These are phyloP conservation scores for Proales similis DNA, from an alignment of 1,140 invertebrate genomes.

Conservation along the genomic window DNA sequence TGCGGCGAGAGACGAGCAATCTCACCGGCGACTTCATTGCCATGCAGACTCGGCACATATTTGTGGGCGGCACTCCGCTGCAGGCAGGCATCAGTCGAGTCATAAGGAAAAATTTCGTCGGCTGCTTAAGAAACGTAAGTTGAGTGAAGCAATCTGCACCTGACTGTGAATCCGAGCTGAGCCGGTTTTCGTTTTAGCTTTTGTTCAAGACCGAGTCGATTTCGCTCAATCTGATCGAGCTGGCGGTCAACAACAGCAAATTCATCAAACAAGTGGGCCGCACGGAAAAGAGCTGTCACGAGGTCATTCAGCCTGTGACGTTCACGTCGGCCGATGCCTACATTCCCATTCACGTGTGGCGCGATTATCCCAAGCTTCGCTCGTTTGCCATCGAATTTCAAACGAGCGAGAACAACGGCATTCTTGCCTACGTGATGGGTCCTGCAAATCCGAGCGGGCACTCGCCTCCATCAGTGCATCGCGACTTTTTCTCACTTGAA, in stretches of 20 bases:
- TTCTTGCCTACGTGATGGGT: slow-evolving; percentile 25
- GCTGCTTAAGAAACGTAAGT: slow-evolving; percentile 23
- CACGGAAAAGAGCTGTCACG: background rate
- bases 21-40: slow-evolving; percentile 16
- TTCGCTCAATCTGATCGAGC: slow-evolving; percentile 15
- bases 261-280: background rate
- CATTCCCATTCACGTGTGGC: slow-evolving; percentile 11
- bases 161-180: background rate
- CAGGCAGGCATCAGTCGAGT: slow-evolving; percentile 2
- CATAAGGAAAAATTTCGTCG: slow-evolving; percentile 21
- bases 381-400: slow-evolving; percentile 31
- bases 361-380: slow-evolving; percentile 6
- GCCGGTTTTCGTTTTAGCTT: too few species aligned
- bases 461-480: slow-evolving; percentile 1
- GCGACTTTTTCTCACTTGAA: slow-evolving; percentile 27
- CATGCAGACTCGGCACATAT: slow-evolving; percentile 1
- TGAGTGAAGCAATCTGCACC: background rate
- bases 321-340: slow-evolving; percentile 31
- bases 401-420: slow-evolving; percentile 30
- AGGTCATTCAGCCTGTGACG: slow-evolving; percentile 24
- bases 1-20: slow-evolving; percentile 23
- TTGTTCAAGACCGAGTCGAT: slow-evolving; percentile 7
- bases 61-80: slow-evolving; percentile 15
- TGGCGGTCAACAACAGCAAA: background rate
- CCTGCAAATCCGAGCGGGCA: background rate